Evolutionary conservation across 1,140 invertebrate genomes (phyloP), one percentile per base, ranked within the genome.

Genomic region (Drosophila punjabiensis): DNA sequence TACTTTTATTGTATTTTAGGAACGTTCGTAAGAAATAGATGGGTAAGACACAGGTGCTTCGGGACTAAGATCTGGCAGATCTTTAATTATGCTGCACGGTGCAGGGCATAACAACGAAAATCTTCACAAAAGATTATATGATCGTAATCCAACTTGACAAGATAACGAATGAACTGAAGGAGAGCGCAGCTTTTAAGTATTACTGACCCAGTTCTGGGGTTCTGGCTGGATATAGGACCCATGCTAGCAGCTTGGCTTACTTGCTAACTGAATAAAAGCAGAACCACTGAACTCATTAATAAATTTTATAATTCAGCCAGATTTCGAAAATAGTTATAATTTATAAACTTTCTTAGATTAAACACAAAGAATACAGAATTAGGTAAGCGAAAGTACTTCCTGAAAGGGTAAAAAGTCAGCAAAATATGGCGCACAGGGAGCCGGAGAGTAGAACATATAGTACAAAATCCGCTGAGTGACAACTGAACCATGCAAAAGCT

Each of bases 401-500:
- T 35, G 4, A 43, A 30, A 66, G 35, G 30, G 67, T 52, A 35
- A 16, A 35, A 14, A 52, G 37, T 35, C 13, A 9, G 10, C 3
- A 41, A 43, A 61, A 59, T 20, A 16, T 16, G 45, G 47, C 8
- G 14, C 30, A 52, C 10, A 10, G 45, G 3, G 9, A 41, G 45
- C 10, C 16, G 28, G 35, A 24, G 8, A 24, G 20, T 30, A 16
- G 41, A 61, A 45, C 60, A 24, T 39, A 18, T 47, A 16, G 33
- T 41, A 24, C 56, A 67, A 37, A 65, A 65, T 53, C 13, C 41
- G 64, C 47, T 79, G 76, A 56, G 64, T 45, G 39, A 76, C 76
- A 79, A 70, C 64, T 61, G 52, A 78, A 52, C 45, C 52, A 5
- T 35, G 30, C 28, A 52, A 24, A 67, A 20, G 43, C 65, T 28